A percentile compares a stretch with the other conserved stretches of the same genome.
These are phyloP conservation scores for Drosophila infuscata DNA, from an alignment of 2,888 invertebrate species.

Conservation along the genomic window DNA sequence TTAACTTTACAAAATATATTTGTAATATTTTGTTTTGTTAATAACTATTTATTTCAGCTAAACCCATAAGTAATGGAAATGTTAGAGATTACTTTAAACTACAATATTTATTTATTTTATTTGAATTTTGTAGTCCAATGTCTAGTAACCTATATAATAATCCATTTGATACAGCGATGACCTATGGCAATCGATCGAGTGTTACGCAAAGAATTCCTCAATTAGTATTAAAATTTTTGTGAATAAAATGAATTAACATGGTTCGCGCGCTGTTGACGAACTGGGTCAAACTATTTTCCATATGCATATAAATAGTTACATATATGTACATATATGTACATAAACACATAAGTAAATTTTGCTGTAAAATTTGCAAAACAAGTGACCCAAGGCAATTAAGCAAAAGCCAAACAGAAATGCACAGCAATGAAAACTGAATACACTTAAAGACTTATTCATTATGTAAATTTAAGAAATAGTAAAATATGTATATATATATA, in stretches of 20 bases:
- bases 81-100: not conserved
- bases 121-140: not conserved
- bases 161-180: not conserved
- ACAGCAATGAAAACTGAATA: constrained; percentile 9
- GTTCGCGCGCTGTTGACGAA: constrained; percentile 68
- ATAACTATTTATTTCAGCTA: not conserved
- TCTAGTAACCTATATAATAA: not conserved
- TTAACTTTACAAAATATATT: not conserved
- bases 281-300: constrained; percentile 55
- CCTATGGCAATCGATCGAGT: constrained; percentile 15
- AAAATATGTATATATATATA: not conserved
- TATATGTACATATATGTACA: not conserved
- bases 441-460: constrained; percentile 13
- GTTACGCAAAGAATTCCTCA: constrained; percentile 23
- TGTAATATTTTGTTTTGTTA: not conserved
- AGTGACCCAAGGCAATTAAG: constrained; percentile 61
- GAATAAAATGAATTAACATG: constrained; percentile 70
- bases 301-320: constrained; percentile 27
- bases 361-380: constrained; percentile 52
- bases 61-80: not conserved
- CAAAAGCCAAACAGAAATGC: constrained; percentile 1
- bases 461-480: not conserved
- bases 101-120: not conserved
- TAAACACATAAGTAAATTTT: not conserved
- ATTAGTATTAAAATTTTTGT: constrained; percentile 8